Evolutionary conservation across 2,113 vertebrate species (phyloP), one percentile per base, ranked within the genome.

Genomic region (Myrmophylax atrothorax): DNA sequence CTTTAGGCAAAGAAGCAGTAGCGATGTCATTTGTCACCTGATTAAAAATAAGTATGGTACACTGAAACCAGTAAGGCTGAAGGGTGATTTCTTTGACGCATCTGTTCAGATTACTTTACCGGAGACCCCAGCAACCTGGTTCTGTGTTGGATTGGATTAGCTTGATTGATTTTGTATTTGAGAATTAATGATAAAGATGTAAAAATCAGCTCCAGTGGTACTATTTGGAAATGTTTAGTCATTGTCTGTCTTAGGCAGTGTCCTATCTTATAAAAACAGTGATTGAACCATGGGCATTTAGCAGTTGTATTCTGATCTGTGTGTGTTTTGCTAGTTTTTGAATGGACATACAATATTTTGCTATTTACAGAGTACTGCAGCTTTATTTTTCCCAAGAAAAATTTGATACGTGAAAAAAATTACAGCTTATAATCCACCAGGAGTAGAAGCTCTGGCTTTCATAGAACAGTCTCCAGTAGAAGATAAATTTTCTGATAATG

Each of bases 401-500:
- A 62, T 35, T 15, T 31, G 14, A 3, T 16, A 42, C 18, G 13
- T 6, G 2, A 10, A n/a, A 67, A 78, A 22, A 12, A 3, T 6
- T 40, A 29, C 33, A 17, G 87, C 8, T 64, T 76, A n/a, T 53
- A 59, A 90, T 42, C 31, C 56, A 75, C 18, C 6, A 44, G 19
- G 31, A 78, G 28, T 37, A 87, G 67, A 67, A 93, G 31, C 9
- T n/a, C 38, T 64, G n/a, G 37, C 14, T 86, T 94, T 90, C 68
- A 52, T 42, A 56, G 59, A 78, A 42, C 13, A 40, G 22, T 79
- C 40, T 89, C 22, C 23, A 84, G 33, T 22, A 88, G 52, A 94
- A 88, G 81, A 94, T 93, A 92, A 86, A 93, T 94, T 93, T 94
- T 86, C 85, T 46, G 47, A 37, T 77, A 86, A 93, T 84, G 76